Evolutionary conservation across 2,888 invertebrate genomes (phyloP), one percentile per base, ranked within the genome.

Genomic region (Caenorhabditis doughertyi): DNA sequence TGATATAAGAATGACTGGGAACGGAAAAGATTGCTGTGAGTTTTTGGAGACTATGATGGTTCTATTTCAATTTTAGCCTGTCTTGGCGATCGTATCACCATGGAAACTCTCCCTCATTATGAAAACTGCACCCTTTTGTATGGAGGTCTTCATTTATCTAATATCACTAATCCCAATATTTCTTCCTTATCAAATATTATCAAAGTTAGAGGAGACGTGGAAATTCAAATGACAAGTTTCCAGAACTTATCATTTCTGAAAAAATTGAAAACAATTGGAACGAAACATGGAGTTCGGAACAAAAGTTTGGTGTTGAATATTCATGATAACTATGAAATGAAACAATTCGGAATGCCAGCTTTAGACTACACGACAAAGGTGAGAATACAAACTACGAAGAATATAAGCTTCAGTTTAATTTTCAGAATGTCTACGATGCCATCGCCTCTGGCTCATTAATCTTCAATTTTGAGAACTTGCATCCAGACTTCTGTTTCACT

Each of bases 401-500:
- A n/a, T n/a, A n/a, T n/a, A n/a, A n/a, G n/a, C n/a, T 39, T 13
- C 4, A 39, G 39, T 9, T 39, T 3, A 32, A 32, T 9, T 32
- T 9, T 39, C 11, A n/a, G n/a, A n/a, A n/a, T n/a, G n/a, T n/a
- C n/a, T n/a, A n/a, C n/a, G n/a, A n/a, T n/a, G n/a, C n/a, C n/a
- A n/a, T 39, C 16, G 9, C 16, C 11, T 39, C 39, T 39, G 2
- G 16, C 5, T 39, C 39, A 5, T 39, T 39, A n/a, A 29, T 56
- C 18, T n/a, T 8, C 1, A 58, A 58, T 21, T 21, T 58, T 9
- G 56, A 58, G 21, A 58, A 58, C 13, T 13, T 58, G 0, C 56
- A 58, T 39, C 56, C 56, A 3, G 35, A 58, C 13, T 58, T 58
- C 18, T 58, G 56, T 39, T 7, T 58, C 8, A 35, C 56, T 58